Evolutionary conservation across 2,113 vertebrate species (phyloP).

Genomic region (Aspidoscelis tigris): DNA sequence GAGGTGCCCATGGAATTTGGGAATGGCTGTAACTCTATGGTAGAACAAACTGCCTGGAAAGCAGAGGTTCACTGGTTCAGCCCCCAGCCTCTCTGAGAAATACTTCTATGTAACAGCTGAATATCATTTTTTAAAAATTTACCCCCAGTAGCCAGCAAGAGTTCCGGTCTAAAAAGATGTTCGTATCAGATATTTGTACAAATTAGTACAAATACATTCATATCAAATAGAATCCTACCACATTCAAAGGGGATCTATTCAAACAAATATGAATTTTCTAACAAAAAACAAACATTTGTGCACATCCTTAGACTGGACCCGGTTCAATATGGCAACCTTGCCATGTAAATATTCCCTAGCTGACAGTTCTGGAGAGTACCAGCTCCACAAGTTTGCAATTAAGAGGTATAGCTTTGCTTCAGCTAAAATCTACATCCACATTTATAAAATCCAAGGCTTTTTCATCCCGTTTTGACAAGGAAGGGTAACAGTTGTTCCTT

Average conservation of each 20-base stretch:
- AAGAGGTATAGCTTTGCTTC: not conserved
- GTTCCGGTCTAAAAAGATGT: not conserved
- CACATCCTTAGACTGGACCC: no score
- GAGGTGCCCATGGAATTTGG: no score
- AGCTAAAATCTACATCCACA: not conserved
- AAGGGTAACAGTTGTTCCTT: no score
- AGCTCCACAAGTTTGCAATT: not conserved
- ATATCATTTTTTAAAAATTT: not conserved
- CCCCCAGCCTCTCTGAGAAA: not conserved
- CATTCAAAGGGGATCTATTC: no score
- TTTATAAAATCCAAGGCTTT: not conserved
- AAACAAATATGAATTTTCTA: no score
- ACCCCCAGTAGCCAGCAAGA: not conserved
- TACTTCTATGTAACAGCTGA: not conserved
- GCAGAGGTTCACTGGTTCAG: not conserved
- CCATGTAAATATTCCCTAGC: not conserved
- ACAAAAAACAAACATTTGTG: no score
- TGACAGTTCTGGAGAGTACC: not conserved
- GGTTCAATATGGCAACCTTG: no score
- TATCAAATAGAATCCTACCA: no score
- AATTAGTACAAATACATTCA: no score
- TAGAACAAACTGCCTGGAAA: not conserved
- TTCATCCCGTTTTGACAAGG: not conserved
- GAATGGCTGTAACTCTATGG: no score
- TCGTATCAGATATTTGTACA: no score